A percentile compares a stretch with the other conserved stretches of the same genome.
Evolutionary conservation across 2,797 vertebrate genomes (phyloP).

Genomic region (Helarctos malayanus): DNA sequence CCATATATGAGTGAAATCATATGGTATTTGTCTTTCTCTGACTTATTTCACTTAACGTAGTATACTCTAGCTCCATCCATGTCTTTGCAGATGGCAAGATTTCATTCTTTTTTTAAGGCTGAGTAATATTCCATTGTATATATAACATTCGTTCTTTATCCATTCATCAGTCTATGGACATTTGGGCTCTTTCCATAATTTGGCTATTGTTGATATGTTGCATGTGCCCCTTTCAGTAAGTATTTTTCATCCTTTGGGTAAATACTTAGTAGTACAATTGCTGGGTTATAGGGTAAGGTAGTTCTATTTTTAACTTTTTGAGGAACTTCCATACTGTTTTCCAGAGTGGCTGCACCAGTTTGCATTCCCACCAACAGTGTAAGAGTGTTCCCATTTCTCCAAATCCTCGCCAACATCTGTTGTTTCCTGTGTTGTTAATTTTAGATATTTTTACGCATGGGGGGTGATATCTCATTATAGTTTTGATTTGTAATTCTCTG

Average conservation of each 20-base stretch:
- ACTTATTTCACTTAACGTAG: neutral
- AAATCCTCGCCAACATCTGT: neutral
- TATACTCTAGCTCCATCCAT: neutral
- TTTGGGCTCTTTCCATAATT: neutral
- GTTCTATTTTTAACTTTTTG: neutral
- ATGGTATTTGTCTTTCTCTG: neutral
- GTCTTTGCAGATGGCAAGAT: neutral
- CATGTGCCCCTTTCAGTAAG: neutral
- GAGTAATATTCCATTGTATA: neutral
- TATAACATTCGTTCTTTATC: neutral
- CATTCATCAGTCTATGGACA: neutral
- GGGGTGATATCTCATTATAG: neutral
- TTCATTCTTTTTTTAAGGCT: neutral
- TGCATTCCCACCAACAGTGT: neutral
- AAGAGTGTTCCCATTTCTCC: neutral
- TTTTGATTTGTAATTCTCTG: neutral
- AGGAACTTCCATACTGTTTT: neutral
- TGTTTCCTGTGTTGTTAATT: neutral
- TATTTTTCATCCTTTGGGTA: neutral
- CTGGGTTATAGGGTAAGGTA: neutral
- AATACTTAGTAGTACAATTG: neutral
- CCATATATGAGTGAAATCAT: neutral
- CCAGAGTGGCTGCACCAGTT: neutral
- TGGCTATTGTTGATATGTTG: neutral
- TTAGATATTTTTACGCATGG: neutral